A percentile compares a stretch with the other conserved stretches of the same genome.
Evolutionary conservation across 2,113 vertebrate genomes (phyloP).

Genomic region (Gracilinanus agilis): DNA sequence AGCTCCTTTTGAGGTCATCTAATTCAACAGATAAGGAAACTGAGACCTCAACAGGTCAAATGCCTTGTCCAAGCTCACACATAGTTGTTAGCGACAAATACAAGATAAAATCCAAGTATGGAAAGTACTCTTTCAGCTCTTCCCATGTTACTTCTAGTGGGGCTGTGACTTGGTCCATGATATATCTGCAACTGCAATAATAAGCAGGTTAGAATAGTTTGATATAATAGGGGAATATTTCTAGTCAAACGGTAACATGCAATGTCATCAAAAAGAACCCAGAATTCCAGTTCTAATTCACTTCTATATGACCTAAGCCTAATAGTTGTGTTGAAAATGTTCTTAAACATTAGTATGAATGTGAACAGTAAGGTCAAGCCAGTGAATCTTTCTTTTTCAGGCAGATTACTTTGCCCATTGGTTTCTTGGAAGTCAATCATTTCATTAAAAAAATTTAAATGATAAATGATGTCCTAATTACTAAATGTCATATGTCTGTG

Average conservation of each 20-base stretch:
- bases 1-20: not conserved
- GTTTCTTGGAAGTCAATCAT: slow-evolving; percentile 51
- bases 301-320: slow-evolving; percentile 35
- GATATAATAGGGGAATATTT: slow-evolving; percentile 1
- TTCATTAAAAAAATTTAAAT: slow-evolving; percentile 37
- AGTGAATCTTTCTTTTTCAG: slow-evolving; percentile 51
- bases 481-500: slow-evolving; percentile 42
- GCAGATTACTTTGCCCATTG: slow-evolving; percentile 47
- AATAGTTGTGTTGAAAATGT: slow-evolving; percentile 16
- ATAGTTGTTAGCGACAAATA: slow-evolving; percentile 22
- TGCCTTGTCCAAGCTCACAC: not conserved
- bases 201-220: slow-evolving; percentile 27
- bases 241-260: slow-evolving; percentile 20
- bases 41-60: not conserved
- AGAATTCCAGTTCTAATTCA: slow-evolving; percentile 48
- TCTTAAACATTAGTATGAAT: slow-evolving; percentile 57
- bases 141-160: not conserved
- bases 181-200: not conserved
- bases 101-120: not conserved
- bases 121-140: not conserved
- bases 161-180: not conserved
- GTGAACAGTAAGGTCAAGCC: slow-evolving; percentile 49
- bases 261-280: slow-evolving; percentile 25
- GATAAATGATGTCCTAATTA: slow-evolving; percentile 49
- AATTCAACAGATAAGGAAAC: not conserved